A percentile compares a stretch with the other conserved stretches of the same genome.
phyloP scores from a whole-genome alignment of 2,797 vertebrate genomes.

The Parambassis ranga region DNA sequence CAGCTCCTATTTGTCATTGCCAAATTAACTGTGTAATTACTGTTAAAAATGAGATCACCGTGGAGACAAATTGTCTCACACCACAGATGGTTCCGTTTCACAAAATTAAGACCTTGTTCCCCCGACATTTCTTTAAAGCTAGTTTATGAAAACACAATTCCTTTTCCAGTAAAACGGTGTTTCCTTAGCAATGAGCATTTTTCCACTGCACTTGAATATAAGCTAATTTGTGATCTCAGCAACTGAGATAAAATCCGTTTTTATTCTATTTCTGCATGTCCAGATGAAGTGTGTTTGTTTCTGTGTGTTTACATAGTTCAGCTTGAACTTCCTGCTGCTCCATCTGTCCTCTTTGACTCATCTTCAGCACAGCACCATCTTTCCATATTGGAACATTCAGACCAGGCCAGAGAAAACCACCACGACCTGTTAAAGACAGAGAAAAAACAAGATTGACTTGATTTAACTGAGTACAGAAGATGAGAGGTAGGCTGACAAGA shows the following conservation, averaged over 20 bases:
- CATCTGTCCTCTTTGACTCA: constrained; percentile 76
- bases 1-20: constrained; percentile 7
- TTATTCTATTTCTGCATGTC: background rate
- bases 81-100: background rate
- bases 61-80: constrained; percentile 13
- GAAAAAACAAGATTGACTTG: background rate
- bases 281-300: background rate
- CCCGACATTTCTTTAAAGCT: background rate
- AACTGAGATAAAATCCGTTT: background rate
- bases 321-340: constrained; percentile 82
- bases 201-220: background rate
- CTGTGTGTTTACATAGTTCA: constrained; percentile 59
- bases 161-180: background rate
- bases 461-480: too few species aligned
- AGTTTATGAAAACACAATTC: background rate
- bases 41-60: constrained; percentile 20
- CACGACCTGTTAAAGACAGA: constrained; percentile 77
- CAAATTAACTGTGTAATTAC: constrained; percentile 19
- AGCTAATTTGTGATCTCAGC: background rate
- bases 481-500: too few species aligned
- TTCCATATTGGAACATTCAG: constrained; percentile 85
- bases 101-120: background rate
- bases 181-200: background rate
- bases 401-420: constrained; percentile 93
- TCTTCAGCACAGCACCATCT: constrained; percentile 71